Conservation (phyloP, 2,888 invertebrate genomes). For the Shargacucullia verbasci region DNA sequence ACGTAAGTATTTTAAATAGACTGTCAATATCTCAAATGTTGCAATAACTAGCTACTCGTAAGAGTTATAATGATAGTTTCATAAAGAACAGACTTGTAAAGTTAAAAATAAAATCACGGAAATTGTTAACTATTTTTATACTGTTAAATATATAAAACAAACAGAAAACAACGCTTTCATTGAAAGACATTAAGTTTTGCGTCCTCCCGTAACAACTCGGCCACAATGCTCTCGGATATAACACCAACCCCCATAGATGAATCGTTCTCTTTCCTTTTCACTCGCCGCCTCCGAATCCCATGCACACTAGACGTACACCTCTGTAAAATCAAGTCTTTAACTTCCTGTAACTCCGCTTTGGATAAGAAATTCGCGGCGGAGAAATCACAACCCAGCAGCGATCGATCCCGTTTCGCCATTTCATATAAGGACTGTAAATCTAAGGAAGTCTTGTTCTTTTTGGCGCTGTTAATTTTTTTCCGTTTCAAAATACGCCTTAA, state of each 20-base stretch:
- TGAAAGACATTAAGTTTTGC: conserved; percentile 33
- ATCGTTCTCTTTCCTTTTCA: conserved; percentile 52
- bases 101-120: too few relatives aligned
- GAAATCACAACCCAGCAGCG: conserved; percentile 59
- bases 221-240: conserved; percentile 70
- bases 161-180: conserved; percentile 54
- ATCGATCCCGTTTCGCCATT: conserved; percentile 70
- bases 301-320: conserved; percentile 72
- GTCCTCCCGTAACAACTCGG: conserved; percentile 64
- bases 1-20: too few relatives aligned
- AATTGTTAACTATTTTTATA: conserved; percentile 39
- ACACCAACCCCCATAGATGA: conserved; percentile 29
- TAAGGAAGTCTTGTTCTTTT: conserved; percentile 65
- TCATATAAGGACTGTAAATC: conserved; percentile 76
- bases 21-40: too few relatives aligned
- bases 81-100: too few relatives aligned
- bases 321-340: conserved; percentile 74
- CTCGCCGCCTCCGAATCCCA: conserved; percentile 70
- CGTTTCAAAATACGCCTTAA: conserved; percentile 72
- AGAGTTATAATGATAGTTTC: too few relatives aligned
- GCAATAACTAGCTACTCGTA: too few relatives aligned
- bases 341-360: conserved; percentile 72
- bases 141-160: conserved; percentile 29
- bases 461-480: conserved; percentile 59
- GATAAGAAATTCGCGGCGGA: conserved; percentile 70